Evolutionary conservation across 2,888 invertebrate genomes (phyloP), one percentile per base, ranked within the genome.

Genomic region (Incurvaria masculella): DNA sequence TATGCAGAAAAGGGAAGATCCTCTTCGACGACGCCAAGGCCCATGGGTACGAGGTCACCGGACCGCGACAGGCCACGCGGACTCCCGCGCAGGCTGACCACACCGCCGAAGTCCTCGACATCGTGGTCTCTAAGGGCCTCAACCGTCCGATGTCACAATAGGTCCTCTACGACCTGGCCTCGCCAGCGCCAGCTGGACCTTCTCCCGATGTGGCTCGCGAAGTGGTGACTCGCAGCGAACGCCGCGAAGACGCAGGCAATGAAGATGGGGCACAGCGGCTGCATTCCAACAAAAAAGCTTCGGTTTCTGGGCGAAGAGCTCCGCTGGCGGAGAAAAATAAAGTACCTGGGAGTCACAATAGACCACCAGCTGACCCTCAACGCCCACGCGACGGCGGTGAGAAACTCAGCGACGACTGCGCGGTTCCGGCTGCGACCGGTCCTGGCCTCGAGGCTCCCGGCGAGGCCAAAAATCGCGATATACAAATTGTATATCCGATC

Each of bases 311-410:
- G 48, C 0, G 20, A 47, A 14, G 48, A 45, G 19, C 44, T 55
- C 42, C 10, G 17, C 8, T 56, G 54, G 52, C 2, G 21, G 1
- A 8, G 27, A 2, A 16, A 18, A 10, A 47, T 46, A 2, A 56
- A 50, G 21, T 56, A 56, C 51, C 53, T 56, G 11, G 55, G 56
- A 10, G 53, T 57, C 5, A 51, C 44, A n/a, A 53, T 57, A 2
- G 55, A 56, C 44, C n/a, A 46, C 6, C 5, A 43, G 10, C 47
- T 57, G 4, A 53, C 44, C 1, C 53, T 57, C 56, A n/a, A 47
- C n/a, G n/a, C n/a, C n/a, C n/a, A n/a, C n/a, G n/a, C 49, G 0
- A 19, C 47, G 1, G 41, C 49, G 10, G 52, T 50, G 4, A 11
- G 54, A 6, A 21, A 18, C 5, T 26, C 44, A 14, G 49, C 53